Evolutionary conservation across 2,797 vertebrate genomes (phyloP), one percentile per base, ranked within the genome.

Genomic region (Sebastes diaconus): DNA sequence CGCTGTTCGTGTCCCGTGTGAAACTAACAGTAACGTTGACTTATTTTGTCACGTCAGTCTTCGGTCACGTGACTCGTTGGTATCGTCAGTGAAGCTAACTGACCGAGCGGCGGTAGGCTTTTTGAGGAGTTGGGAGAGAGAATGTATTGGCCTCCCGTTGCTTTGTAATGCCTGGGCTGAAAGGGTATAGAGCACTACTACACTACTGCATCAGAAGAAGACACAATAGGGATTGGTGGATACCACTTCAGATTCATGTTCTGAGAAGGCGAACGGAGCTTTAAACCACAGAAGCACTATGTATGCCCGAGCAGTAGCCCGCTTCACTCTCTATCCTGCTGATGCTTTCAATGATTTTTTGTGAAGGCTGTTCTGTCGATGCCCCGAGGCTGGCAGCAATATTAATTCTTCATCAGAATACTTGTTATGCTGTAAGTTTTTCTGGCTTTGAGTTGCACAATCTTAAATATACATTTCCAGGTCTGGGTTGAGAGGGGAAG

Each of bases 371-470:
- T 24, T 82, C 71, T 64, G 66, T 57, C 4, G 14, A 63, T 60
- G 75, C 80, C 87, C 83, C 6, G 64, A 79, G 84, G 83, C 79
- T 60, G 69, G 50, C 59, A 32, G 61, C 61, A 70, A 79, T 65
- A 84, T 83, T 85, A 80, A 80, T 87, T 82, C 75, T 85, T 84
- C 68, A 86, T 82, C 77, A 82, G 61, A 73, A 82, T 82, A 79
- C 65, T 70, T 80, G 57, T 63, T 73, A 82, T 68, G 66, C 75
- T 68, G 52, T 55, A 73, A 73, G 39, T 80, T 84, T 83, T 77
- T 39, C 68, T 72, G 69, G 66, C 58, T 89, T 76, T 66, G 52
- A 84, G 73, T 79, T 84, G 46, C 59, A 50, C 30, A 58, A 69
- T 39, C 66, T 85, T 55, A 79, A 87, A 85, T 70, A 75, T 29